Conservation (phyloP, 2,888 invertebrate species). For the Parnassius apollo region DNA sequence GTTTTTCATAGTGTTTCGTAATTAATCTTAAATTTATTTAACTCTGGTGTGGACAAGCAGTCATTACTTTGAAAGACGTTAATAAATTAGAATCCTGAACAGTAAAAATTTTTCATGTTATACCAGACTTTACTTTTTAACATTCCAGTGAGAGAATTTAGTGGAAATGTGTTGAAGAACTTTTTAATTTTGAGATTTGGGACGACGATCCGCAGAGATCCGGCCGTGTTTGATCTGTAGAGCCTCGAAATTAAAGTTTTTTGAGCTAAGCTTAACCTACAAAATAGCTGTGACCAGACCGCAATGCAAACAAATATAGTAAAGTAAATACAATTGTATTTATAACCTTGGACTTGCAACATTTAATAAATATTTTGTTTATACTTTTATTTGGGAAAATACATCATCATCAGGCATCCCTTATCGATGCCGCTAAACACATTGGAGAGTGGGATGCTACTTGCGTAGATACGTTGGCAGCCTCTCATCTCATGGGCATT, state of each 20-base stretch:
- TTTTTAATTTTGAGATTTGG: conserved; percentile 19
- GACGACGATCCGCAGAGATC: background rate
- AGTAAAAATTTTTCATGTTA: too few species aligned
- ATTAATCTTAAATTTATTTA: too few species aligned
- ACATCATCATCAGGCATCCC: too few species aligned
- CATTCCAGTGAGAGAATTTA: conserved; percentile 1
- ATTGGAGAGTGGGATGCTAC: too few species aligned
- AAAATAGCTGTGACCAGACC: background rate
- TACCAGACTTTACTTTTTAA: background rate
- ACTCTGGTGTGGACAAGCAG: too few species aligned
- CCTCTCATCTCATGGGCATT: too few species aligned
- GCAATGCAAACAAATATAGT: background rate
- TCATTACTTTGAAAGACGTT: too few species aligned
- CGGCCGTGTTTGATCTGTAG: conserved; percentile 8
- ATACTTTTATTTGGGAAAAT: background rate
- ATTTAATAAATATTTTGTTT: background rate
- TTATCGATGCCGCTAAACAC: too few species aligned
- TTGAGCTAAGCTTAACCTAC: conserved; percentile 3
- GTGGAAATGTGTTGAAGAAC: conserved; percentile 7
- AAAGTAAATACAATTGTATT: background rate
- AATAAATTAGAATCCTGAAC: too few species aligned
- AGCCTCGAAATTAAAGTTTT: conserved; percentile 21
- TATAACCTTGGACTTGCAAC: background rate
- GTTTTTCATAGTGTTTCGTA: too few species aligned
- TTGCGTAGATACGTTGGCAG: too few species aligned